Percentiles rank a stretch among this genome's conserved stretches.
Conservation (phyloP, 2,797 vertebrate species). For the Sparidentex hasta region DNA sequence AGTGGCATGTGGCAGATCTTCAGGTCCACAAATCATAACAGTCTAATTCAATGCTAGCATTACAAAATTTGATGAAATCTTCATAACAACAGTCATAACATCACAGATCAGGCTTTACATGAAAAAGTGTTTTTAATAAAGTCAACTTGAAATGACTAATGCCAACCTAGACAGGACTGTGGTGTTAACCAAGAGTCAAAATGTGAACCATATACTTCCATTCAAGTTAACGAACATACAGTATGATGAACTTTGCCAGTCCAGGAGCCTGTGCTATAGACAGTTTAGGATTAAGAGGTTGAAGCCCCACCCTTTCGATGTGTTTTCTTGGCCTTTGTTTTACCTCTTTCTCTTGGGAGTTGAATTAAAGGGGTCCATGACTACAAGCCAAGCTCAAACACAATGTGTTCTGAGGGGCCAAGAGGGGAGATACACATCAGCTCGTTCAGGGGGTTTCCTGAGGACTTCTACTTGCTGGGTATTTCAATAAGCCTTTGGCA, state of each 20-base stretch:
- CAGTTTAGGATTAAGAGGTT: slow-evolving; percentile 38
- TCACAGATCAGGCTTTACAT: slow-evolving; percentile 7
- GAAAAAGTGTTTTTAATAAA: slow-evolving; percentile 32
- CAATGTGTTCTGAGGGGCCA: slow-evolving; percentile 74
- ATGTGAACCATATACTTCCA: slow-evolving; percentile 29
- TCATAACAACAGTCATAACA: slow-evolving; percentile 3
- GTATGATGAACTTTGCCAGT: slow-evolving; percentile 5
- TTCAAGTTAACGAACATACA: slow-evolving; percentile 27
- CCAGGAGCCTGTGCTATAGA: slow-evolving; percentile 9
- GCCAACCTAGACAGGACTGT: slow-evolving; percentile 2
- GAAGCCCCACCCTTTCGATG: slow-evolving; percentile 59
- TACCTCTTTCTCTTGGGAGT: slow-evolving; percentile 62
- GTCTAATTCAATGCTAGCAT: not conserved
- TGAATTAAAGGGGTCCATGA: slow-evolving; percentile 72
- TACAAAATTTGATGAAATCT: not conserved
- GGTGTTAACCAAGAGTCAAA: slow-evolving; percentile 1
- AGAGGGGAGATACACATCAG: slow-evolving; percentile 71
- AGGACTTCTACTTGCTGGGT: slow-evolving; percentile 60
- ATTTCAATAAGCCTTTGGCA: slow-evolving; percentile 62
- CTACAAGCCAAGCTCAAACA: slow-evolving; percentile 59
- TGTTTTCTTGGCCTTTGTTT: slow-evolving; percentile 74
- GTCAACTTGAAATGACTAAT: slow-evolving; percentile 52
- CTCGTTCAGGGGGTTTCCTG: slow-evolving; percentile 70
- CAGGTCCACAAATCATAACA: slow-evolving; percentile 4
- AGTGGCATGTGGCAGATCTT: slow-evolving; percentile 15